phyloP scores from a whole-genome alignment of 2,888 invertebrate genomes.

The Limnephilus rhombicus region DNA sequence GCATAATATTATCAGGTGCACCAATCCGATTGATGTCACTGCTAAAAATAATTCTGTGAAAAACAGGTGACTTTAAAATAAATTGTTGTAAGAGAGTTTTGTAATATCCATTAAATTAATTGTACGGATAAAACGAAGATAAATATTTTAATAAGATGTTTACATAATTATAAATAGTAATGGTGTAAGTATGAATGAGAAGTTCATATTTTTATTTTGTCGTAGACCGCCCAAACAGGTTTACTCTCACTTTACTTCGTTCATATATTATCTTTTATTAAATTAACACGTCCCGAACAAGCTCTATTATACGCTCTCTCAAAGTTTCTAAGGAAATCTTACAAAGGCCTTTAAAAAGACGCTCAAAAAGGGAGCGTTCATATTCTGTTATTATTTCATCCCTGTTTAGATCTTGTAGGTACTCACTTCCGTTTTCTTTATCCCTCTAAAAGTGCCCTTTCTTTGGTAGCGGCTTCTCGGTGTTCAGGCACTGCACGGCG shows the following conservation, averaged over 20 bases:
- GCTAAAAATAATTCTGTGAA: neutral
- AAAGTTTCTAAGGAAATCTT: slow-evolving; percentile 2
- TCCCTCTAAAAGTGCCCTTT: slow-evolving; percentile 54
- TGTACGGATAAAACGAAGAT: neutral
- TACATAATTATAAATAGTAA: neutral
- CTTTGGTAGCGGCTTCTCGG: neutral
- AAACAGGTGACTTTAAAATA: neutral
- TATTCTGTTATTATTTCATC: slow-evolving; percentile 9
- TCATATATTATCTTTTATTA: neutral
- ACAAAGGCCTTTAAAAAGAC: neutral
- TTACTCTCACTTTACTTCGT: neutral
- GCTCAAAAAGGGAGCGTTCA: neutral
- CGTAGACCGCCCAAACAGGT: neutral
- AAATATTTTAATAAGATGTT: too few relatives aligned
- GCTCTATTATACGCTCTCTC: neutral
- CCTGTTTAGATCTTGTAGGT: slow-evolving; percentile 31
- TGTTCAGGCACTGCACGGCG: slow-evolving; percentile 10
- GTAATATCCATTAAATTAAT: neutral
- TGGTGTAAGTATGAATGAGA: neutral
- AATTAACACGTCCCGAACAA: neutral
- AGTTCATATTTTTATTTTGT: neutral
- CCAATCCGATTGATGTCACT: neutral
- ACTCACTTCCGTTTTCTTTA: slow-evolving; percentile 35
- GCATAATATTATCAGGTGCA: neutral
- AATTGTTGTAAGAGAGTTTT: neutral